Conservation (phyloP, 2,797 vertebrate genomes). For the Sylvilagus floridanus region DNA sequence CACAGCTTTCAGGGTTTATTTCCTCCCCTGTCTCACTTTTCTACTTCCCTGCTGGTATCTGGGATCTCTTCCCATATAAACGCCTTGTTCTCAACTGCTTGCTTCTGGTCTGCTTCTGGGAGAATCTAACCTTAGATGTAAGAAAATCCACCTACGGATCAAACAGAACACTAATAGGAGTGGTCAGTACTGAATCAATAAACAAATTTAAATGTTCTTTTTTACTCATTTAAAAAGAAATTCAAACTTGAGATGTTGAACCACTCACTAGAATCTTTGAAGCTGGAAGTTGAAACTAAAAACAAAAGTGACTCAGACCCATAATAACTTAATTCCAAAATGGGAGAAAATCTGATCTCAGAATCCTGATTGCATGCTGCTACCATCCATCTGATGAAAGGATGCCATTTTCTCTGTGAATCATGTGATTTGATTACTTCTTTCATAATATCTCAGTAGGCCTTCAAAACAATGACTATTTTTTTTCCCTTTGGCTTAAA, state of each 20-base stretch:
- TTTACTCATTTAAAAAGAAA: conserved; percentile 59
- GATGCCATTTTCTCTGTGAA: conserved; percentile 79
- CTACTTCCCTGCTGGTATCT: background rate
- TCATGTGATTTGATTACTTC: conserved; percentile 78
- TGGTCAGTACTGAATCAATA: conserved; percentile 47
- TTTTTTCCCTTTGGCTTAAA: conserved; percentile 75
- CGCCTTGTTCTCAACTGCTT: conserved; percentile 44
- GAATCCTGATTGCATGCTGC: conserved; percentile 65
- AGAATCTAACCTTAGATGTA: conserved; percentile 10
- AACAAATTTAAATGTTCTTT: conserved; percentile 63
- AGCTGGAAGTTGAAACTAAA: conserved; percentile 61
- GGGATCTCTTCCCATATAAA: conserved; percentile 30
- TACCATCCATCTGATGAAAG: conserved; percentile 63
- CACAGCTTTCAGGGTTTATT: background rate
- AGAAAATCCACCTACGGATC: conserved; percentile 17
- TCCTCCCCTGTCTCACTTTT: conserved; percentile 10
- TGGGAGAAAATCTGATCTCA: conserved; percentile 54
- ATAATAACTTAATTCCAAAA: conserved; percentile 68
- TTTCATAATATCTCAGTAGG: conserved; percentile 76
- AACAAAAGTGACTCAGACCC: conserved; percentile 57
- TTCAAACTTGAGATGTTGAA: conserved; percentile 40
- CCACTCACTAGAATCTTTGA: background rate
- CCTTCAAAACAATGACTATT: conserved; percentile 76
- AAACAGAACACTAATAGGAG: conserved; percentile 8
- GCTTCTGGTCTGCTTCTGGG: background rate